Conservation (phyloP, 1,140 invertebrate species). For the Campoletis sonorensis region DNA sequence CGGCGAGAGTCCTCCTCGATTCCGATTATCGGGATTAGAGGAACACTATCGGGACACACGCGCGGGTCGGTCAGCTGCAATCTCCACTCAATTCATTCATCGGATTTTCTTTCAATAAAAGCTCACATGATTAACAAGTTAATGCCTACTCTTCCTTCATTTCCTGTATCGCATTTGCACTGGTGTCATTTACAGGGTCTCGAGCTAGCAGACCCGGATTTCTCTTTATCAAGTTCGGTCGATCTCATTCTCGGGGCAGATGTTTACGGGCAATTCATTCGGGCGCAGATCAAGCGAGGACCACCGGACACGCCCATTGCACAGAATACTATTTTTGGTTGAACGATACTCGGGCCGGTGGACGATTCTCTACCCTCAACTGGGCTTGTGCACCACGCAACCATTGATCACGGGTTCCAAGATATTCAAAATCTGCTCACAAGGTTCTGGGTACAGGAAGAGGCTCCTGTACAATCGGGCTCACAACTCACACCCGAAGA, state of each 20-base stretch:
- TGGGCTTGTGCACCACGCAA: not conserved
- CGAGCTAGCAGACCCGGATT: constrained; percentile 3
- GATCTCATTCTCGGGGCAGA: constrained; percentile 21
- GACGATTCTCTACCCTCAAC: not conserved
- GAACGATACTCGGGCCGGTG: constrained; percentile 45
- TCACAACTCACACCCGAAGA: constrained; percentile 48
- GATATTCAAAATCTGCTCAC: not conserved
- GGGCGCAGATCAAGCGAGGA: not conserved
- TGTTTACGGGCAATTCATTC: not conserved
- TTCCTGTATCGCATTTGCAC: not conserved
- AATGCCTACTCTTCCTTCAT: not conserved
- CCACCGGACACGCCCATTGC: not conserved
- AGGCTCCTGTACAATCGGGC: not conserved
- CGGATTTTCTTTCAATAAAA: not conserved
- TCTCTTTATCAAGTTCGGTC: not conserved
- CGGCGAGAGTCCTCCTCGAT: not conserved
- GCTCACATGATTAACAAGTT: constrained; percentile 8
- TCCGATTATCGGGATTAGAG: not conserved
- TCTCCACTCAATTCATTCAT: not conserved
- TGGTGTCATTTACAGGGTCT: not conserved
- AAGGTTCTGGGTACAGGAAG: not conserved
- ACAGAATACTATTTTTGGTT: constrained; percentile 13
- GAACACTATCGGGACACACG: not conserved
- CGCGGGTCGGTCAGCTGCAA: not conserved
- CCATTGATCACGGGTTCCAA: not conserved